A percentile compares a stretch with the other conserved stretches of the same genome.
phyloP scores from a whole-genome alignment of 1,140 invertebrate genomes.

The Augochlora pura region DNA sequence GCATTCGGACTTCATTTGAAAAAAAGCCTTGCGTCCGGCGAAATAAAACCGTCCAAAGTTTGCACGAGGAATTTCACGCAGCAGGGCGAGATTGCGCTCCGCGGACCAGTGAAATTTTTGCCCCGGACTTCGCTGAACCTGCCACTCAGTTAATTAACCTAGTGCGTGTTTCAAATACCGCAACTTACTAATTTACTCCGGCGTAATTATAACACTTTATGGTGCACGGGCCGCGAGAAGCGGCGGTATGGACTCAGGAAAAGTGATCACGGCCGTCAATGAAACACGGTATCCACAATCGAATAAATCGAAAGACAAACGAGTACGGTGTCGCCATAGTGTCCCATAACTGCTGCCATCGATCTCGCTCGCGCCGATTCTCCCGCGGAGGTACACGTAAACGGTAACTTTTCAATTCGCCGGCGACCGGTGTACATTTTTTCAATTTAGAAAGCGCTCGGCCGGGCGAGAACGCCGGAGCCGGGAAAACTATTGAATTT shows the following conservation, averaged over 20 bases:
- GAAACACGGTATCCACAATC: neutral
- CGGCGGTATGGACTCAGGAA: no score
- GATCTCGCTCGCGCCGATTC: neutral
- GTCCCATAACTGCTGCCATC: neutral
- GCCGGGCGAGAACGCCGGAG: no score
- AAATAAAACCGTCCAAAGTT: conserved; percentile 17
- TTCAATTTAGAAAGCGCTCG: no score
- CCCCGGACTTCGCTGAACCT: conserved; percentile 6
- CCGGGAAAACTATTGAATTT: no score
- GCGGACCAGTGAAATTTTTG: conserved; percentile 9
- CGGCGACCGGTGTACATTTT: neutral
- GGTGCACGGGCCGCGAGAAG: neutral
- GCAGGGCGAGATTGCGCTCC: no score
- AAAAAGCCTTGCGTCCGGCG: neutral
- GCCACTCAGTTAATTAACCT: conserved; percentile 33
- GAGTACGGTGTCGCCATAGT: neutral
- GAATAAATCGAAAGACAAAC: neutral
- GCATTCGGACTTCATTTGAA: neutral
- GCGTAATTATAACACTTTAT: conserved; percentile 22
- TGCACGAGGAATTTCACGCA: neutral
- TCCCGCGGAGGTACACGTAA: neutral
- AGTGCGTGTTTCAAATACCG: conserved; percentile 22
- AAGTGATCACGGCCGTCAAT: neutral
- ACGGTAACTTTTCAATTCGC: neutral
- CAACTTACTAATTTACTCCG: conserved; percentile 20